Evolutionary conservation across 2,797 vertebrate genomes (phyloP), one percentile per base, ranked within the genome.

Genomic region (Toxotes lorentzi): DNA sequence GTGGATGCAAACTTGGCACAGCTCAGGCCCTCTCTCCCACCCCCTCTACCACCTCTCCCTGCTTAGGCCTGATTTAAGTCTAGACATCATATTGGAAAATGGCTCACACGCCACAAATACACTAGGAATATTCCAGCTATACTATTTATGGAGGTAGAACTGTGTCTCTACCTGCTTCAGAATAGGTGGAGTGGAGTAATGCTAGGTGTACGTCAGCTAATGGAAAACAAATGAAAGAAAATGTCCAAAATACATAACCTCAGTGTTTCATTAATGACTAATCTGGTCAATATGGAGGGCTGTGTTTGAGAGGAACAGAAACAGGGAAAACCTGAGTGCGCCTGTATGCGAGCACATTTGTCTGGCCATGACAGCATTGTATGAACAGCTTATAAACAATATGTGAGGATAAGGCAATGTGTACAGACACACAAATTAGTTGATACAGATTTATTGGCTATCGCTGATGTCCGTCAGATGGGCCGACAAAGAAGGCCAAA

Each of bases 61-160:
- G 84, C 88, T 86, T 30, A 82, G 88, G 62, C 76, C 93, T 86
- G 94, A 94, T 95, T 94, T 91, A 94, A 96, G 96, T 97, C 96
- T 96, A 97, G 96, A 96, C 96, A 94, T 93, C 91, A 94, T 94
- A 96, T 95, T 96, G 95, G 93, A 95, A 95, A 95, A 93, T 93
- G 92, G 93, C 91, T 95, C 89, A 86, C 68, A 89, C 87, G 68
- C 90, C 94, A 89, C 89, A 94, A 93, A 93, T 80, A 93, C 92
- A 94, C 91, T 76, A 93, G 85, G 79, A 93, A 94, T 95, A 90
- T 78, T 84, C 85, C 88, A 91, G 79, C 88, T 76, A 85, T 91
- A 78, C 89, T 92, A 89, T 91, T 94, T 92, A 91, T 86, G 85
- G 79, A 83, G 80, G 82, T 63, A 64, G 48, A 86, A 89, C 48